Percentiles rank a stretch among this genome's conserved stretches.
phyloP scores from a whole-genome alignment of 2,888 invertebrate species.

The Tetranychus truncatus region DNA sequence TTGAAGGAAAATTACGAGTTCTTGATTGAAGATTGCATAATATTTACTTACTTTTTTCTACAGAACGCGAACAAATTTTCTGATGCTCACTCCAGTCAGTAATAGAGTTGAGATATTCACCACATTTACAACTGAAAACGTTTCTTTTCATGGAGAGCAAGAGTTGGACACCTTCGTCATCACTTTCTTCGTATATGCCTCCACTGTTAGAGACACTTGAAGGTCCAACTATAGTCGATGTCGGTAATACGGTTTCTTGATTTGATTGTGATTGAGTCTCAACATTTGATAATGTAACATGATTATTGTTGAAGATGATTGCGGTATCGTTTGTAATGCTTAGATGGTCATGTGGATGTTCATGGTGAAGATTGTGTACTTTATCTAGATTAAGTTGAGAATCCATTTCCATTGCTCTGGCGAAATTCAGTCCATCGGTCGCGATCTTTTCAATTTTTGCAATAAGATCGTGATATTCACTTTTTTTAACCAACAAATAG shows the following conservation, averaged over 20 bases:
- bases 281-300: neutral
- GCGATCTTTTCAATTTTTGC: neutral
- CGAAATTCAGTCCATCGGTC: neutral
- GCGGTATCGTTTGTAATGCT: neutral
- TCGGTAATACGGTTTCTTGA: neutral
- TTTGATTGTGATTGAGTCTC: neutral
- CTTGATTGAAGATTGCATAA: neutral
- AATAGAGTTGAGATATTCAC: neutral
- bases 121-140: neutral
- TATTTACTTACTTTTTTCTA: neutral
- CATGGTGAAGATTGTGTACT: no score
- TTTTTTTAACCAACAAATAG: neutral
- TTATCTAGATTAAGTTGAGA: no score
- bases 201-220: neutral
- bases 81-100: neutral
- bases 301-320: neutral
- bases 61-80: neutral
- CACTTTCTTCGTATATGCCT: neutral
- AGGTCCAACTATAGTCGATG: neutral
- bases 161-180: neutral
- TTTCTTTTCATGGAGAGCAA: neutral
- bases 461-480: neutral
- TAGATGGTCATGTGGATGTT: no score
- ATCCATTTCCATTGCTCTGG: neutral
- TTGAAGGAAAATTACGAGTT: neutral